Evolutionary conservation across 2,888 invertebrate species (phyloP), one percentile per base, ranked within the genome.

Genomic region (Chymomyza caudatula): DNA sequence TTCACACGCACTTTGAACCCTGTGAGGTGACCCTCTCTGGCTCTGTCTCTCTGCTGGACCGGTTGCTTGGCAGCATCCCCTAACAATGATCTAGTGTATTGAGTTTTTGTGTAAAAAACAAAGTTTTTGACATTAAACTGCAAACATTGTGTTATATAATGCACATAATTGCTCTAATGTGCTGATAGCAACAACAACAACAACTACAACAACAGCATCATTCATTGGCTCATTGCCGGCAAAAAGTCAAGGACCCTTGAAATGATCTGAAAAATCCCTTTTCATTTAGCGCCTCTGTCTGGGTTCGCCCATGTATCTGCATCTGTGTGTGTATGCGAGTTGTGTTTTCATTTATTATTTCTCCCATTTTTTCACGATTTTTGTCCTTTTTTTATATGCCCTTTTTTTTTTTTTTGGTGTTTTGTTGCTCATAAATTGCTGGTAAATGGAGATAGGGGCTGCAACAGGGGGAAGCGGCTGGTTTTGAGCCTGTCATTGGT

Each of bases 201-300:
- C 29, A 29, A 17, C 3, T 8, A 29, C 13, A 49, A 52, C 23
- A 42, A 42, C 42, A 56, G 42, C 56, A 56, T 42, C 67, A 55
- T 47, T 55, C 5, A 81, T 74, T 77, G 77, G 63, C 60, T 74
- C 65, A 68, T 75, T 73, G 73, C 64, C 62, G 71, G 69, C 69
- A 74, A 62, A 78, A 81, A 89, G 89, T 88, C 88, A 89, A 89
- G 89, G 86, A 88, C 88, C 89, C 88, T 85, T 87, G 76, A 89
- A 89, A 88, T 87, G 86, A 89, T 88, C 87, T 78, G 75, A 76
- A 75, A 78, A 72, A 69, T 70, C 71, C 74, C 71, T 69, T 56
- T 70, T 68, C 22, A 52, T 60, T 60, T 57, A 63, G 53, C 22
- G 63, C 58, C 53, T 59, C 49, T 43, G 60, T 60, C 53, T 42